Evolutionary conservation across 1,140 invertebrate genomes (phyloP).

Genomic region (Nymphalis io): DNA sequence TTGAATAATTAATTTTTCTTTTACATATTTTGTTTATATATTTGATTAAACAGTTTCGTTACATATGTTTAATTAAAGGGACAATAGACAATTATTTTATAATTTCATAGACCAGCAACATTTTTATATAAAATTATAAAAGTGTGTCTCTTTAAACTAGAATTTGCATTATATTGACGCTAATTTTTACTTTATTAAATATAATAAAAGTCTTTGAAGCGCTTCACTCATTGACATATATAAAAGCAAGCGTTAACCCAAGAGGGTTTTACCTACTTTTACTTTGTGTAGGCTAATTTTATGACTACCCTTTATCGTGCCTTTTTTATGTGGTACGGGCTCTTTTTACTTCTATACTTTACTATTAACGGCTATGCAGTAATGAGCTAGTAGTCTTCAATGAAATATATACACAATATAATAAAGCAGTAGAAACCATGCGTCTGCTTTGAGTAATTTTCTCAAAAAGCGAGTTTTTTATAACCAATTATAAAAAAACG

Average conservation of each 20-base stretch:
- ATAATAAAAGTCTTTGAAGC: conserved; percentile 18
- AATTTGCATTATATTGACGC: conserved; percentile 1
- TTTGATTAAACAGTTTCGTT: too few species aligned
- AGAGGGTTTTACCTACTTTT: conserved; percentile 31
- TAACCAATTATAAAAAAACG: too few species aligned
- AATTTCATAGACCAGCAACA: too few species aligned
- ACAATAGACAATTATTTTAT: too few species aligned
- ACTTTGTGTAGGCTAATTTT: conserved; percentile 31
- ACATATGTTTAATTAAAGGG: too few species aligned
- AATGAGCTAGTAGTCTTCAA: conserved; percentile 19
- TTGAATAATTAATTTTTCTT: too few species aligned
- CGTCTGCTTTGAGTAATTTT: too few species aligned
- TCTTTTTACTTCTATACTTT: conserved; percentile 24
- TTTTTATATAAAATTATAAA: background rate
- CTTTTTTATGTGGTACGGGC: conserved; percentile 29
- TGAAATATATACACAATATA: conserved; percentile 13
- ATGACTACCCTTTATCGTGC: conserved; percentile 26
- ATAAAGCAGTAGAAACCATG: too few species aligned
- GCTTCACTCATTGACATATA: conserved; percentile 31
- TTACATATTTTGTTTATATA: too few species aligned
- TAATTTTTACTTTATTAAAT: conserved; percentile 9
- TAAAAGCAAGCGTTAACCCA: conserved; percentile 14
- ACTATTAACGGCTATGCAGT: conserved; percentile 13
- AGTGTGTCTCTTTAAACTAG: background rate
- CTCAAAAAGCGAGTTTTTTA: too few species aligned